Evolutionary conservation across 2,113 vertebrate genomes (phyloP).

Genomic region (Cyanoramphus novaezelandiae): DNA sequence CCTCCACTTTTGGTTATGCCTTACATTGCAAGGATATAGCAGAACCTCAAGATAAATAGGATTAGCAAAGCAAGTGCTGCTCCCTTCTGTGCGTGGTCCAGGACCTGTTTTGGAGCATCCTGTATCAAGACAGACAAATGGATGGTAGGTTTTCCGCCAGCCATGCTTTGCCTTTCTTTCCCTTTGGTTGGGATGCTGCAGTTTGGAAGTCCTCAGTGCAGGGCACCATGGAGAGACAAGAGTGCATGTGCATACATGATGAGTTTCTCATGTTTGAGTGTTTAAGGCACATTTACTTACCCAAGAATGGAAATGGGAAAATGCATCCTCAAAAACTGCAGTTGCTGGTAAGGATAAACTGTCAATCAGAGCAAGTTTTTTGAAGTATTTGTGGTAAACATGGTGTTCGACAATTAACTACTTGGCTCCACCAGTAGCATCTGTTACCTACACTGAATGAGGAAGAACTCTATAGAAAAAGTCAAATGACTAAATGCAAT

Average conservation of each 20-base stretch:
- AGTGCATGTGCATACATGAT: not conserved
- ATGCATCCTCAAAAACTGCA: not conserved
- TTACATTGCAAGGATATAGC: not conserved
- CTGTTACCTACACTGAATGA: not conserved
- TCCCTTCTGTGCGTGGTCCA: not conserved
- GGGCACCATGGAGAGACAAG: not conserved
- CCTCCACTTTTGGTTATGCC: not conserved
- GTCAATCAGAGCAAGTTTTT: not conserved
- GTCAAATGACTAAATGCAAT: not conserved
- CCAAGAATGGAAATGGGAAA: not conserved
- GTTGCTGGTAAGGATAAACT: not conserved
- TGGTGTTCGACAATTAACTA: fast-evolving
- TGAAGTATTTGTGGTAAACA: not conserved
- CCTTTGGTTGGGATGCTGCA: not conserved
- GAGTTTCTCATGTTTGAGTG: not conserved
- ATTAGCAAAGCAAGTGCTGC: not conserved
- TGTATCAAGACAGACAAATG: not conserved
- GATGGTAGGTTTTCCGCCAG: not conserved
- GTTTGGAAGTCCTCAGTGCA: not conserved
- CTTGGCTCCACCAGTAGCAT: not conserved
- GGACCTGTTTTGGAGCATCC: not conserved
- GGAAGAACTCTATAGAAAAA: not conserved
- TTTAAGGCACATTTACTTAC: not conserved
- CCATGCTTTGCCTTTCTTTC: not conserved
- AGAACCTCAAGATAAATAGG: not conserved